These are phyloP conservation scores for Phylloscopus trochilus DNA, from an alignment of 2,113 vertebrate genomes.

Conservation along the genomic window DNA sequence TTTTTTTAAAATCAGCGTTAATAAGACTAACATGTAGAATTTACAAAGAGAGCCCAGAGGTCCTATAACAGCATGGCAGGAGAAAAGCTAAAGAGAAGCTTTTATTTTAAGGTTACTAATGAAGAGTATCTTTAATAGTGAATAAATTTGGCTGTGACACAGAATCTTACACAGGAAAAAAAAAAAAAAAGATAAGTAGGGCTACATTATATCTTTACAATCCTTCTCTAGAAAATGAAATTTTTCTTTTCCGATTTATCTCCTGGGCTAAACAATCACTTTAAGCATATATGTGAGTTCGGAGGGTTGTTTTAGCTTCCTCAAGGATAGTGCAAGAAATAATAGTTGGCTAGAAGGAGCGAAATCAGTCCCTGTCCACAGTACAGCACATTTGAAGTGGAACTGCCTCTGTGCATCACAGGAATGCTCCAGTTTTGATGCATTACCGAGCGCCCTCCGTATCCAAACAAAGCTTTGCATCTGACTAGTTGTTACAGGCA, in stretches of 20 bases:
- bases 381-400: neutral
- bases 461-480: conserved; percentile 47
- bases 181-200: neutral
- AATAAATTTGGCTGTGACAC: conserved; percentile 51
- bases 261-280: conserved; percentile 18
- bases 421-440: conserved; percentile 6
- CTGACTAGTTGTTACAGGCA: conserved; percentile 27
- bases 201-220: conserved; percentile 18
- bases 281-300: conserved; percentile 37
- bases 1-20: neutral
- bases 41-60: neutral
- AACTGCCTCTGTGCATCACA: neutral
- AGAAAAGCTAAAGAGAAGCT: conserved; percentile 54
- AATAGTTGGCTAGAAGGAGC: neutral
- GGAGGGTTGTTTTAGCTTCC: conserved; percentile 56
- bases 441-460: neutral
- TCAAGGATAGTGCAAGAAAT: conserved; percentile 16
- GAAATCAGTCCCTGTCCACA: neutral
- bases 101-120: conserved; percentile 35
- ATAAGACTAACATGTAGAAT: conserved; percentile 34
- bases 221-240: neutral
- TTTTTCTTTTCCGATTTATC: conserved; percentile 11
- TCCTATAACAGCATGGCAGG: neutral
- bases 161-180: conserved; percentile 26
- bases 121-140: conserved; percentile 52